Evolutionary conservation across 2,797 vertebrate genomes (phyloP).

Genomic region (Poliocrania exsul): DNA sequence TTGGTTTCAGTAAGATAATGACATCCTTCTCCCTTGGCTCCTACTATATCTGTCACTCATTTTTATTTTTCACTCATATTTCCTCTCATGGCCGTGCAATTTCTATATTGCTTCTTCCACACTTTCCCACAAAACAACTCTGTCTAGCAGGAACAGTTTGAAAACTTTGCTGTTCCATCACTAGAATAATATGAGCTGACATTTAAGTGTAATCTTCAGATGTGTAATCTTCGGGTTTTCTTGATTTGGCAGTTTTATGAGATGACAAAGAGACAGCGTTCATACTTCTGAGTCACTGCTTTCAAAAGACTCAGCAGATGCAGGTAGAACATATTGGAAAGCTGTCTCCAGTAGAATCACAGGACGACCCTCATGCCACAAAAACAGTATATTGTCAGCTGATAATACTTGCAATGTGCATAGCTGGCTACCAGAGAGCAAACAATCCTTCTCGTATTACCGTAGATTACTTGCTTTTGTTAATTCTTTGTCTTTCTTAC

Average conservation of each 20-base stretch:
- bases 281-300: constrained; percentile 31
- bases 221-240: neutral
- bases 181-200: neutral
- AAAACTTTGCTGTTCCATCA: neutral
- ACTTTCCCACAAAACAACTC: neutral
- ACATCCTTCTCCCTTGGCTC: neutral
- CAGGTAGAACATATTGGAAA: constrained; percentile 35
- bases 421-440: neutral
- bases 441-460: neutral
- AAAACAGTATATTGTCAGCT: neutral
- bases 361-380: neutral
- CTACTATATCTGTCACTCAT: neutral
- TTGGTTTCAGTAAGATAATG: neutral
- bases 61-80: neutral
- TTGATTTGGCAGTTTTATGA: neutral
- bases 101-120: neutral
- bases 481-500: neutral
- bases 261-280: neutral
- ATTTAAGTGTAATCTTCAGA: neutral
- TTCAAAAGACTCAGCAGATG: neutral
- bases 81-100: neutral
- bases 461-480: neutral
- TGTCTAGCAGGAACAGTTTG: neutral
- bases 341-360: neutral
- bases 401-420: neutral